These are phyloP conservation scores for Chaetops frenatus DNA, from an alignment of 2,113 vertebrate genomes.

Conservation along the genomic window DNA sequence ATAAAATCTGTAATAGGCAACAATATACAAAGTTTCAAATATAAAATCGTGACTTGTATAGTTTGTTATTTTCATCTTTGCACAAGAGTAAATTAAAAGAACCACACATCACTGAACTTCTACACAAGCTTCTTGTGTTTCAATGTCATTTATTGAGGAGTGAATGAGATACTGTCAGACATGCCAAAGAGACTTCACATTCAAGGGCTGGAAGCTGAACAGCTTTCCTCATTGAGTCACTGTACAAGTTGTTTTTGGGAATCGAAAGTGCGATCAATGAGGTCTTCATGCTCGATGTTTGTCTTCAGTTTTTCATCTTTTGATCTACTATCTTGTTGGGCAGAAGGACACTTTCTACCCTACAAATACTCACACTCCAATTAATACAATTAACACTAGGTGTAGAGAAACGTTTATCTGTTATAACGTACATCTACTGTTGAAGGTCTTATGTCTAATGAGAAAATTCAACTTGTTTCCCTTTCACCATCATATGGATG, in stretches of 20 bases:
- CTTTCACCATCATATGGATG: slow-evolving; percentile 58
- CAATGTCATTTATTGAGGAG: slow-evolving; percentile 80
- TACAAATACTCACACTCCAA: slow-evolving; percentile 67
- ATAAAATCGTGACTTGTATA: background rate
- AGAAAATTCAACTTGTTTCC: slow-evolving; percentile 67
- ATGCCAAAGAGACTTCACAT: slow-evolving; percentile 80
- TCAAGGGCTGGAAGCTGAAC: slow-evolving; percentile 74
- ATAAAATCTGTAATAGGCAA: slow-evolving; percentile 27
- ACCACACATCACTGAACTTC: slow-evolving; percentile 71
- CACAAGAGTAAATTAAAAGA: slow-evolving; percentile 56
- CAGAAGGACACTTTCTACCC: slow-evolving; percentile 64
- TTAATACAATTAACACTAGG: slow-evolving; percentile 68
- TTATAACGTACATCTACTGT: slow-evolving; percentile 59
- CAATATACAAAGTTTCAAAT: slow-evolving; percentile 27
- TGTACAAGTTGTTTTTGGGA: slow-evolving; percentile 52
- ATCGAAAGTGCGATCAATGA: slow-evolving; percentile 61
- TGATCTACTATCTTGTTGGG: slow-evolving; percentile 63
- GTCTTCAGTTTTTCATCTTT: slow-evolving; percentile 59
- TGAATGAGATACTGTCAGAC: slow-evolving; percentile 77
- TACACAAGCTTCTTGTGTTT: slow-evolving; percentile 74
- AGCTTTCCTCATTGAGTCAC: slow-evolving; percentile 69
- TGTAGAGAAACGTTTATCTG: slow-evolving; percentile 65
- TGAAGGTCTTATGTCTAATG: slow-evolving; percentile 64
- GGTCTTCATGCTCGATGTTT: slow-evolving; percentile 63
- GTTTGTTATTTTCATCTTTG: slow-evolving; percentile 43